Percentiles rank a stretch among this genome's conserved stretches.
Conservation (phyloP, 2,113 vertebrate species). For the Charadrius vociferus region DNA sequence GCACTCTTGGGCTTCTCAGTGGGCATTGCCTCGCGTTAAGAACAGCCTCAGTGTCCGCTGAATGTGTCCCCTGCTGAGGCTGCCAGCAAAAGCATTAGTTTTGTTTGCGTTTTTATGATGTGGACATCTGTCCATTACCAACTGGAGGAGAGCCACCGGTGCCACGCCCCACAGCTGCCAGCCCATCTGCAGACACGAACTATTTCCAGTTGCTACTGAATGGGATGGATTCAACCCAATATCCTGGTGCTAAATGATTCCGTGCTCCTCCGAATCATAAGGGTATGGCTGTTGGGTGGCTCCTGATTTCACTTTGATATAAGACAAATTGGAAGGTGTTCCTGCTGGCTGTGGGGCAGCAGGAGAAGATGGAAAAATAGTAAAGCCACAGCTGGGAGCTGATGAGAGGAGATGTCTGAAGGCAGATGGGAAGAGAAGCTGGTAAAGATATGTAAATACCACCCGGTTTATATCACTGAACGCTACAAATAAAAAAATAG, state of each 20-base stretch:
- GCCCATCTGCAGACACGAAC: not conserved
- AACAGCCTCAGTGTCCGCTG: not conserved
- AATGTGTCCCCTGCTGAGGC: not conserved
- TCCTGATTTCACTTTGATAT: not conserved
- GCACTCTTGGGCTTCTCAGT: not conserved
- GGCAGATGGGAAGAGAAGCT: not conserved
- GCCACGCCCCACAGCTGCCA: not conserved
- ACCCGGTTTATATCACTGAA: not conserved
- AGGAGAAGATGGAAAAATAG: not conserved
- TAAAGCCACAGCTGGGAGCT: not conserved
- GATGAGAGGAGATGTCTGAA: not conserved
- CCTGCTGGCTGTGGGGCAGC: not conserved
- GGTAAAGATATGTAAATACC: not conserved
- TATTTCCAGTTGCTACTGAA: not conserved
- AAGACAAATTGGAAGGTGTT: not conserved
- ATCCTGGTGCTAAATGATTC: not conserved
- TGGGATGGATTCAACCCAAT: not conserved
- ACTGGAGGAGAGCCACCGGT: not conserved
- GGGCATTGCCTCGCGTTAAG: not conserved
- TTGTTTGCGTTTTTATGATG: not conserved
- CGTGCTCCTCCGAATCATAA: not conserved
- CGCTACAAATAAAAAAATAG: not conserved
- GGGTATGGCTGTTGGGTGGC: not conserved
- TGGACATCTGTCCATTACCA: conserved; percentile 1
- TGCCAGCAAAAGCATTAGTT: not conserved